Evolutionary conservation across 2,888 invertebrate species (phyloP).

Genomic region (Cheilosia grossa): DNA sequence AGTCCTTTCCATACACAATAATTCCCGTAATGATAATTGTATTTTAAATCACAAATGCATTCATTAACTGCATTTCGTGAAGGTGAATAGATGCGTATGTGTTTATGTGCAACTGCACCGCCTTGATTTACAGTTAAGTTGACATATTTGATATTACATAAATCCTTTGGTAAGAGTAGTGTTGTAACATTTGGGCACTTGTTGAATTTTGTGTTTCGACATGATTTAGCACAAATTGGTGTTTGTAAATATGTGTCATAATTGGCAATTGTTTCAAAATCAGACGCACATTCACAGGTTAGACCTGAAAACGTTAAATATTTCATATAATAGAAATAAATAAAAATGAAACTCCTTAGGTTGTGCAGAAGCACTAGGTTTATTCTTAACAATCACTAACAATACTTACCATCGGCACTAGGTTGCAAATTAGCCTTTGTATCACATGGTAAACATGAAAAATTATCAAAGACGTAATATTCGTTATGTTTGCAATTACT

Average conservation of each 20-base stretch:
- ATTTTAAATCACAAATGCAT: constrained; percentile 79
- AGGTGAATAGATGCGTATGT: constrained; percentile 71
- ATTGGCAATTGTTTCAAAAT: constrained; percentile 72
- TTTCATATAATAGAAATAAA: no score
- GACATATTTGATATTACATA: constrained; percentile 79
- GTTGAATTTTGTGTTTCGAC: constrained; percentile 57
- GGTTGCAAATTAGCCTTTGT: constrained; percentile 65
- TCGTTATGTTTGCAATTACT: constrained; percentile 83
- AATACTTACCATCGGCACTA: constrained; percentile 48
- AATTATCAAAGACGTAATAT: constrained; percentile 84
- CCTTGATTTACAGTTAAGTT: constrained; percentile 76
- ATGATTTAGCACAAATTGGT: constrained; percentile 79
- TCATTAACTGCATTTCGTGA: constrained; percentile 66
- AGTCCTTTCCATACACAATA: constrained; percentile 80
- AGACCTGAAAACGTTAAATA: constrained; percentile 80
- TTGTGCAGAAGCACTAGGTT: no score
- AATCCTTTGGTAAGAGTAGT: constrained; percentile 22
- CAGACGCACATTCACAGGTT: constrained; percentile 83
- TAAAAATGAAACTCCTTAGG: no score
- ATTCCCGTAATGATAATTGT: constrained; percentile 79
- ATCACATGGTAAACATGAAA: constrained; percentile 84
- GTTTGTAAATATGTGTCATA: constrained; percentile 79
- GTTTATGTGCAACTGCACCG: constrained; percentile 35
- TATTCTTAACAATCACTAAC: no score
- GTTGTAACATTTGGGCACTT: constrained; percentile 42